Evolutionary conservation across 2,113 vertebrate genomes (phyloP), one percentile per base, ranked within the genome.

Genomic region (Geococcyx californianus): DNA sequence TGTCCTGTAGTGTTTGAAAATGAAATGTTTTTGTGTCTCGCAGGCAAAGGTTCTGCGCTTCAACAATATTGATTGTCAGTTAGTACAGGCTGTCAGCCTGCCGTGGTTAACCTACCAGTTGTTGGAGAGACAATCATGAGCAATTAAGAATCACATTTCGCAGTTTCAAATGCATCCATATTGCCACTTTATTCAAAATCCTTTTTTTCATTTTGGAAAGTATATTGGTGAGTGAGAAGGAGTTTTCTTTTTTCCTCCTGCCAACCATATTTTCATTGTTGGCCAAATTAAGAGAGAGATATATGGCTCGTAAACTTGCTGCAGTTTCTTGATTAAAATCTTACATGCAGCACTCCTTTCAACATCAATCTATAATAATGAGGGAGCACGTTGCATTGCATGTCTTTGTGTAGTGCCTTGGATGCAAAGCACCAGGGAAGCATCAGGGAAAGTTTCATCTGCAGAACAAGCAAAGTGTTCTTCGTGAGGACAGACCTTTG

Each of bases 131-230:
- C 94, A 95, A 96, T 96, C 95, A 97, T 2, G 20, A 91, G 93
- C 96, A 97, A 97, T 97, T 97, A 97, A 97, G 95, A 97, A 97
- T 96, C 94, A 87, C 94, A 96, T 97, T 96, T 95, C 3, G 9
- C 92, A 87, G 96, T 95, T 97, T 89, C 94, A 94, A 84, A 97
- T 79, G 92, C 93, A 94, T 96, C 94, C 95, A 96, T 96, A 96
- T 96, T 97, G 95, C 92, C 83, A 94, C 94, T 97, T 97, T 90
- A 95, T 94, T 96, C 94, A 86, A 91, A 95, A 96, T 87, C 44
- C 45, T 29, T 87, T 80, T 81, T 72, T 36, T 70, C 64, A 21
- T 56, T 38, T 96, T 94, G 89, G 92, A 96, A 94, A 96, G 90
- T 94, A 74, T 63, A 74, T 54, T 68, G 82, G 79, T 86, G 85